Evolutionary conservation across 64 coral and sea anemone species (phyloP).

Genomic region (Stylophora pistillata): DNA sequence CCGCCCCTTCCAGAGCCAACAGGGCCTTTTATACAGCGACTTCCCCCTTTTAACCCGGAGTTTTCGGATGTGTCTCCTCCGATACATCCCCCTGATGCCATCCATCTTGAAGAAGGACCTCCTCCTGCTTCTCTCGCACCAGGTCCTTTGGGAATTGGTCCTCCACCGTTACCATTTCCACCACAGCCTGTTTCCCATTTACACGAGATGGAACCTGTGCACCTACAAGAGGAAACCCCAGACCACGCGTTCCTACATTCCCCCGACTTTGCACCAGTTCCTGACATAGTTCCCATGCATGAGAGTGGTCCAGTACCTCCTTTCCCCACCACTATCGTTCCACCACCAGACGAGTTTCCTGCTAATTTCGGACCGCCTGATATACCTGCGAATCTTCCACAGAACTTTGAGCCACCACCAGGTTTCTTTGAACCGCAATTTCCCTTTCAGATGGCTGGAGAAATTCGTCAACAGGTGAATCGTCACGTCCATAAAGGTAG

Average conservation of each 20-base stretch:
- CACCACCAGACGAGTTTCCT: background rate
- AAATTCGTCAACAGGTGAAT: constrained; percentile 19
- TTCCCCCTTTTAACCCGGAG: background rate
- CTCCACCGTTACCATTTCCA: background rate
- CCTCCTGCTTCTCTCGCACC: background rate
- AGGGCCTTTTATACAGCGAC: background rate
- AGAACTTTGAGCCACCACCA: background rate
- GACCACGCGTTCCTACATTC: background rate
- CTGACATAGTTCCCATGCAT: background rate
- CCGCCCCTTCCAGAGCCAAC: background rate
- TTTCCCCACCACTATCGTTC: background rate
- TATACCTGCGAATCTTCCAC: background rate
- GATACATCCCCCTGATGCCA: background rate
- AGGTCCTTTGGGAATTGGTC: background rate
- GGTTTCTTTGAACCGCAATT: constrained; percentile 8
- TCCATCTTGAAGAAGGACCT: constrained; percentile 11
- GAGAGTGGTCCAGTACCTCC: background rate
- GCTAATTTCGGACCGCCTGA: constrained; percentile 3
- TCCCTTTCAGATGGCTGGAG: constrained; percentile 13
- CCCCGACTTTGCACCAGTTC: background rate
- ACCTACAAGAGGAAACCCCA: background rate
- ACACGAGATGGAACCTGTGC: background rate
- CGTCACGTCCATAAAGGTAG: constrained; percentile 37
- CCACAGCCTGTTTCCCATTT: background rate
- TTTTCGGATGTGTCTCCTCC: background rate